phyloP scores from a whole-genome alignment of 2,888 invertebrate species.

The Itoplectis maculator region DNA sequence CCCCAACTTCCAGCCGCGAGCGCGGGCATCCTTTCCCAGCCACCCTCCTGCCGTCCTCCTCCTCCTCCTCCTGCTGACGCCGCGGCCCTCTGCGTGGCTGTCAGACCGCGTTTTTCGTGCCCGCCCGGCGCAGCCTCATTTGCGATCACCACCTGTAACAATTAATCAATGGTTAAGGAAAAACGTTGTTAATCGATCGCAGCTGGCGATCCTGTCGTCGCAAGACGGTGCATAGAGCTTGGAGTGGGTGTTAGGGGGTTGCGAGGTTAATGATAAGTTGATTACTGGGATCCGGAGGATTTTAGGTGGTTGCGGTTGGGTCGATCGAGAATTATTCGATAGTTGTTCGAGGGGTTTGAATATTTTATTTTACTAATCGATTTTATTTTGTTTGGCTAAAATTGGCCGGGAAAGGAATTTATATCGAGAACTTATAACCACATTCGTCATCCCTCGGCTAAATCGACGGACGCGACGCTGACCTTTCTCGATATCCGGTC shows the following conservation, averaged over 20 bases:
- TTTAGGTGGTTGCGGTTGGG: no score
- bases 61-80: no score
- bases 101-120: conserved; percentile 77
- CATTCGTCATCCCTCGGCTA: no score
- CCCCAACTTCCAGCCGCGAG: conserved; percentile 74
- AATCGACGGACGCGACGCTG: no score
- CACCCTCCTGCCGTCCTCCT: conserved; percentile 51
- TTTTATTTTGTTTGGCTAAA: no score
- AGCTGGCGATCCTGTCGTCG: neutral
- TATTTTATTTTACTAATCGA: no score
- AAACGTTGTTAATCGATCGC: conserved; percentile 6
- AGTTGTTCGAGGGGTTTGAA: no score
- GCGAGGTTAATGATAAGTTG: neutral
- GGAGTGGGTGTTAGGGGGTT: no score
- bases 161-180: conserved; percentile 26
- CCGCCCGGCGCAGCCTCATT: conserved; percentile 78
- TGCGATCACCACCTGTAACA: conserved; percentile 76
- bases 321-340: no score
- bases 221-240: neutral
- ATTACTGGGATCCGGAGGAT: neutral
- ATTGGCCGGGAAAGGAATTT: no score
- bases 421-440: no score
- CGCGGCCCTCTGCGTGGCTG: conserved; percentile 73
- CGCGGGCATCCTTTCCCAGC: conserved; percentile 71
- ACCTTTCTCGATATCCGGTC: no score